Base-by-base conservation (phyloP, 1,140 invertebrate species). In the Trachymyrmex septentrionalis region DNA sequence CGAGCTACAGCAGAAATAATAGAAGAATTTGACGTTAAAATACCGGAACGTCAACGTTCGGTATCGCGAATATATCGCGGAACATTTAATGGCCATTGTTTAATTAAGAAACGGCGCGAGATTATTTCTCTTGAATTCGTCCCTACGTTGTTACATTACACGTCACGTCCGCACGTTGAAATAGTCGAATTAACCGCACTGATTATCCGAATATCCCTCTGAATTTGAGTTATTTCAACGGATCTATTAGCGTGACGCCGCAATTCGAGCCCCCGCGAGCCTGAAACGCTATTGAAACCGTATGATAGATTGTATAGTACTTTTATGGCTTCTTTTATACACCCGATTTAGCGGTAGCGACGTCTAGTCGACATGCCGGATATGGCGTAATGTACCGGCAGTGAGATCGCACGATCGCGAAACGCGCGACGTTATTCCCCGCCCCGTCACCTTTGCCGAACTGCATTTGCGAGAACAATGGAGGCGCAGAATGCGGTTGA, bases 281-380 rank as follows among this genome's bases (percentile, higher is more conserved):
- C 76, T 50, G 55, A 30, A 12, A 19, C 63, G 55, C 53, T 73
- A 86, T 72, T 55, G 69, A 89, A 55, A 78, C 77, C 66, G 61
- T 82, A 82, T 34, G 53, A 89, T 89, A 89, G 84, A 89, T 72
- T 89, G 80, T 87, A 89, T 86, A 81, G 77, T 90, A 82, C 85
- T 89, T 90, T 89, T 87, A 87, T 53, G 77, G 72, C 75, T 89
- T 73, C 77, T 86, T 90, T 89, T 90, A 71, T 86, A 90, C 85
- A 87, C 38, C 72, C 75, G 57, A 84, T 59, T 89, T 86, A 61
- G 71, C 50, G 72, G 76, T 78, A 86, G 64, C 80, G 86, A 88
- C 55, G 84, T 55, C 84, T 76, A 86, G 75, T 81, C 67, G 84
- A 88, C 67, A 66, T 82, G 67, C 57, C n/a, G 69, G 80, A 69